These are phyloP conservation scores for Lissonota sp. DNA, from an alignment of 2,888 invertebrate species.

Conservation along the genomic window DNA sequence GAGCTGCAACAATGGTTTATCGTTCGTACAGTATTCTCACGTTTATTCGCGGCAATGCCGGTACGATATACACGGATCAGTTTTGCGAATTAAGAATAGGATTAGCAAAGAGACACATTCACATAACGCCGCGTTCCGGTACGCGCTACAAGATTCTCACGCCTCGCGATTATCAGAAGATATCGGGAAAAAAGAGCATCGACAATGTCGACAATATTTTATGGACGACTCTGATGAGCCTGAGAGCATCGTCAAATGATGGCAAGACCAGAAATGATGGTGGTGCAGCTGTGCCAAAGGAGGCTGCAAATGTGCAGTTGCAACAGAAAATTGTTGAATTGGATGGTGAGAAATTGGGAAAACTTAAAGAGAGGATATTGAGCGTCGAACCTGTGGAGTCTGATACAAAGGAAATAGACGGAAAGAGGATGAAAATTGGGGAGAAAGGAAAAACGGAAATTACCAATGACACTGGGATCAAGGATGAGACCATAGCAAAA, in stretches of 20 bases:
- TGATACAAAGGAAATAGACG: conserved; percentile 43
- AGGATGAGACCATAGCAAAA: conserved; percentile 54
- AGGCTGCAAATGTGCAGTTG: conserved; percentile 48
- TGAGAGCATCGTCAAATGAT: conserved; percentile 60
- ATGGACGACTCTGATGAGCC: conserved; percentile 64
- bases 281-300: conserved; percentile 50
- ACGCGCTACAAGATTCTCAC: conserved; percentile 68
- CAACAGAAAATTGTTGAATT: conserved; percentile 76
- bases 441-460: conserved; percentile 53
- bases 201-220: conserved; percentile 66
- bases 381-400: conserved; percentile 65
- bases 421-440: conserved; percentile 53
- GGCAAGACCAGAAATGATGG: conserved; percentile 63
- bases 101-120: conserved; percentile 73
- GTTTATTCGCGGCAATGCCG: conserved; percentile 74
- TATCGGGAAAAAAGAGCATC: conserved; percentile 66
- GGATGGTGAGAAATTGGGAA: conserved; percentile 76
- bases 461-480: conserved; percentile 39
- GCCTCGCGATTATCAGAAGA: conserved; percentile 69
- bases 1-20: conserved; percentile 76
- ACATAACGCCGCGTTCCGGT: conserved; percentile 73
- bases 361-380: conserved; percentile 78
- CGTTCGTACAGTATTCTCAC: conserved; percentile 76
- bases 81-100: conserved; percentile 76
- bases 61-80: conserved; percentile 72